phyloP scores from a whole-genome alignment of 2,888 invertebrate species.

The Mylabris sibirica region DNA sequence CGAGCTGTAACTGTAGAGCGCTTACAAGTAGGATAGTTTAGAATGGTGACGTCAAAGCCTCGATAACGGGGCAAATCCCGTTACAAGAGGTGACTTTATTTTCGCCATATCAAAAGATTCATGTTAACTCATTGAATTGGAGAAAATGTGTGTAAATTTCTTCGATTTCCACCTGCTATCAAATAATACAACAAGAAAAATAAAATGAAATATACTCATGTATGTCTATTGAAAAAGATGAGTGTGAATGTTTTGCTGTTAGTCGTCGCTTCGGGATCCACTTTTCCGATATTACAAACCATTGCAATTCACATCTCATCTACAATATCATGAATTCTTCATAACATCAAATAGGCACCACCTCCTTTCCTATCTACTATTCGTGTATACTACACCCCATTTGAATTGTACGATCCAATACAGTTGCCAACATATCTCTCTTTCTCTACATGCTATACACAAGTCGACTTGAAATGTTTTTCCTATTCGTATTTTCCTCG shows the following conservation, averaged over 20 bases:
- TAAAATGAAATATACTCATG: background rate
- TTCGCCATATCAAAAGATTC: no score
- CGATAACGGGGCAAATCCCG: no score
- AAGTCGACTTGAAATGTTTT: slow-evolving; percentile 1
- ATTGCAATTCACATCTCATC: slow-evolving; percentile 57
- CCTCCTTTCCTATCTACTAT: slow-evolving; percentile 47
- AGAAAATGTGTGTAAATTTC: background rate
- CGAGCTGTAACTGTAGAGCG: no score
- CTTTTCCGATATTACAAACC: slow-evolving; percentile 47
- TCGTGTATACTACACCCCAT: slow-evolving; percentile 37
- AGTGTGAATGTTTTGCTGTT: slow-evolving; percentile 35
- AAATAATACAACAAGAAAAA: background rate
- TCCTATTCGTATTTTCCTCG: slow-evolving; percentile 16
- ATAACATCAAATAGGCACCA: slow-evolving; percentile 51
- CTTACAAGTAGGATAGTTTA: no score
- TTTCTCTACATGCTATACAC: background rate
- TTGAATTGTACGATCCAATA: slow-evolving; percentile 48
- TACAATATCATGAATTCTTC: slow-evolving; percentile 57
- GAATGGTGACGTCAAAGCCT: no score
- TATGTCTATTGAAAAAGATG: slow-evolving; percentile 7
- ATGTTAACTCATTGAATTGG: no score
- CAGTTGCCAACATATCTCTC: slow-evolving; percentile 35
- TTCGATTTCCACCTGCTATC: background rate
- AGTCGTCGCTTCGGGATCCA: slow-evolving; percentile 43
- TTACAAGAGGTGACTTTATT: no score